A percentile compares a stretch with the other conserved stretches of the same genome.
phyloP scores from a whole-genome alignment of 2,888 invertebrate species.

The Maniola hyperantus region DNA sequence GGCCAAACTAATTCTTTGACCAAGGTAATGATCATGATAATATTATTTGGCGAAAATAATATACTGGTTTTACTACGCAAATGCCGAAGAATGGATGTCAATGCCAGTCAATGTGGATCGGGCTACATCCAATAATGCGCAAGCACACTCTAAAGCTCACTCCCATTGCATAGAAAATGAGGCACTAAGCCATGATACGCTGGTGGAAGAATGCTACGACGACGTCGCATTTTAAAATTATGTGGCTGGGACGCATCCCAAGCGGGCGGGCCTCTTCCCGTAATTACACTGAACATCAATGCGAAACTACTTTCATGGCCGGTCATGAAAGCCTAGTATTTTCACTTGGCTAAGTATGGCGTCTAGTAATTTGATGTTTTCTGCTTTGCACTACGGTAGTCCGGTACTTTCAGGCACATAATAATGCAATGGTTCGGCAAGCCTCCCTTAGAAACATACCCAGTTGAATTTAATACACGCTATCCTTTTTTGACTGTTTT shows the following conservation, averaged over 20 bases:
- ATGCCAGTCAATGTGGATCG: too few relatives aligned
- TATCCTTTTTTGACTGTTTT: too few relatives aligned
- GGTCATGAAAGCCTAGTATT: conserved; percentile 18
- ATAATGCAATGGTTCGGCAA: too few relatives aligned
- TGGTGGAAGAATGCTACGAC: background rate
- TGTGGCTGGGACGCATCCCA: conserved; percentile 14
- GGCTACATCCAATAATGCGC: background rate
- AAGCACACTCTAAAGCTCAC: background rate
- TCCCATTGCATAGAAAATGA: conserved; percentile 13
- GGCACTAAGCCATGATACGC: conserved; percentile 7
- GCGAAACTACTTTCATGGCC: conserved; percentile 9
- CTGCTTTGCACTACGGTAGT: background rate
- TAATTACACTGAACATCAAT: conserved; percentile 21
- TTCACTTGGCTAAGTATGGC: conserved; percentile 13
- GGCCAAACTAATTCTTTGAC: too few relatives aligned
- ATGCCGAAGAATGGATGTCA: too few relatives aligned
- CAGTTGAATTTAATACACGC: too few relatives aligned
- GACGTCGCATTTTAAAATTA: conserved; percentile 16
- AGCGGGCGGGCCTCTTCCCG: conserved; percentile 17
- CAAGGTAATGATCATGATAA: too few relatives aligned
- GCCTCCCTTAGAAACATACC: too few relatives aligned
- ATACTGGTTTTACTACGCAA: too few relatives aligned
- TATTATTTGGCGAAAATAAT: too few relatives aligned
- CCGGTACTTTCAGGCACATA: too few relatives aligned
- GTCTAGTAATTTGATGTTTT: conserved; percentile 10